Evolutionary conservation across 2,797 vertebrate genomes (phyloP).

Genomic region (Monodelphis domestica): DNA sequence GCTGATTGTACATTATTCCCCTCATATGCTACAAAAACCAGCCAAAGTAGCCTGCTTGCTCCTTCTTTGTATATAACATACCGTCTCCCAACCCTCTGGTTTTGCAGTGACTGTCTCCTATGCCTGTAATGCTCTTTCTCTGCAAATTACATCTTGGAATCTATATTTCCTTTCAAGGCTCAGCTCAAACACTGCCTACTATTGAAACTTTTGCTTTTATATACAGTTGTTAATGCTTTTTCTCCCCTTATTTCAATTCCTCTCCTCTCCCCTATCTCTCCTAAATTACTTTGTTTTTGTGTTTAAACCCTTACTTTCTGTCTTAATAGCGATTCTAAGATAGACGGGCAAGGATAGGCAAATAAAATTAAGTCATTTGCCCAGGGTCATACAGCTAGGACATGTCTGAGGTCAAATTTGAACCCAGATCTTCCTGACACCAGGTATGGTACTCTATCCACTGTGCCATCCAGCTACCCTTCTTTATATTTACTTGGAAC

Average conservation of each 20-base stretch:
- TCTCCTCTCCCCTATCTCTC: not conserved
- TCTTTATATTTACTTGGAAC: not conserved
- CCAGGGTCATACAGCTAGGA: too few relatives aligned
- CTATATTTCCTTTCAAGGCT: not conserved
- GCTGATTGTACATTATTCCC: not conserved
- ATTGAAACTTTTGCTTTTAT: not conserved
- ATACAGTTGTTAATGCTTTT: not conserved
- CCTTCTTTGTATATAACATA: not conserved
- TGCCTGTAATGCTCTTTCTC: not conserved
- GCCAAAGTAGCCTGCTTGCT: not conserved
- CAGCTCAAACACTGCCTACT: not conserved
- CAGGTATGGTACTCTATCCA: too few relatives aligned
- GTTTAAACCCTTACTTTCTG: too few relatives aligned
- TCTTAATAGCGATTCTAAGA: too few relatives aligned
- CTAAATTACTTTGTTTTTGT: not conserved
- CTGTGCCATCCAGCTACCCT: too few relatives aligned
- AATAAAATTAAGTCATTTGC: too few relatives aligned
- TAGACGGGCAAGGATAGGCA: too few relatives aligned
- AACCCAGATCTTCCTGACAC: too few relatives aligned
- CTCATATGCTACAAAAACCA: not conserved
- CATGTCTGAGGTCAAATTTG: too few relatives aligned
- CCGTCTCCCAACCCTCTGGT: not conserved
- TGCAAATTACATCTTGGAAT: not conserved
- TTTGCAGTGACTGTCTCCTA: not conserved
- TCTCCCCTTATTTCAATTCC: not conserved